Percentiles rank a stretch among this genome's conserved stretches.
Evolutionary conservation across 2,113 vertebrate species (phyloP).

Genomic region (Gulo gulo): DNA sequence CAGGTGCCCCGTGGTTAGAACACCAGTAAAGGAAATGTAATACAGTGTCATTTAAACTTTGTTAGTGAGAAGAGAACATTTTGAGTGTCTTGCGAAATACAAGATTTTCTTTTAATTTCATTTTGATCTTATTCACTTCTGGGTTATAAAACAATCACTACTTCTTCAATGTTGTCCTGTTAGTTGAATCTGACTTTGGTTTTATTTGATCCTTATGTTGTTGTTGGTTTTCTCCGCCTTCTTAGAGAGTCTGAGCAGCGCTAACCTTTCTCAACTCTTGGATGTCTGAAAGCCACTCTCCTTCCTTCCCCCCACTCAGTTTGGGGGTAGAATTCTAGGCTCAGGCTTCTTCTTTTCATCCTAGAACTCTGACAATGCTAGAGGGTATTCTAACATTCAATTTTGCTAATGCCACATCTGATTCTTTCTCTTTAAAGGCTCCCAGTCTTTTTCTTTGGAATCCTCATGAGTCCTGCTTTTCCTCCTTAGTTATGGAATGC

Average conservation of each 20-base stretch:
- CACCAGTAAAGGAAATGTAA: background rate
- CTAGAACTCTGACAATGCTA: background rate
- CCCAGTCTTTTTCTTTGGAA: background rate
- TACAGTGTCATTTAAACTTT: slow-evolving; percentile 6
- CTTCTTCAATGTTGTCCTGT: background rate
- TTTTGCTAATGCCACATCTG: background rate
- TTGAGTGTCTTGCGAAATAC: background rate
- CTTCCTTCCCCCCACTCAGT: background rate
- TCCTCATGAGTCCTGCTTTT: background rate
- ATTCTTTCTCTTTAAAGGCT: background rate
- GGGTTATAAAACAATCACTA: slow-evolving; percentile 13
- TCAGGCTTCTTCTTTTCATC: background rate
- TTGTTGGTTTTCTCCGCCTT: background rate
- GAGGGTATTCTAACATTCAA: background rate
- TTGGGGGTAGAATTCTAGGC: background rate
- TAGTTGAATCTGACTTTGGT: background rate
- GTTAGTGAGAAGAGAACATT: background rate
- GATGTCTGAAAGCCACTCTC: background rate
- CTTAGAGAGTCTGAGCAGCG: background rate
- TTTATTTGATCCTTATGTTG: background rate
- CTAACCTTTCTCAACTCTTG: slow-evolving; percentile 20
- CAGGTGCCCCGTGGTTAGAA: background rate
- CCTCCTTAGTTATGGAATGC: background rate
- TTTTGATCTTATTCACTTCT: background rate
- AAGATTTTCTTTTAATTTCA: background rate